Evolutionary conservation across 2,888 invertebrate species (phyloP).

Genomic region (Callinectes sapidus): DNA sequence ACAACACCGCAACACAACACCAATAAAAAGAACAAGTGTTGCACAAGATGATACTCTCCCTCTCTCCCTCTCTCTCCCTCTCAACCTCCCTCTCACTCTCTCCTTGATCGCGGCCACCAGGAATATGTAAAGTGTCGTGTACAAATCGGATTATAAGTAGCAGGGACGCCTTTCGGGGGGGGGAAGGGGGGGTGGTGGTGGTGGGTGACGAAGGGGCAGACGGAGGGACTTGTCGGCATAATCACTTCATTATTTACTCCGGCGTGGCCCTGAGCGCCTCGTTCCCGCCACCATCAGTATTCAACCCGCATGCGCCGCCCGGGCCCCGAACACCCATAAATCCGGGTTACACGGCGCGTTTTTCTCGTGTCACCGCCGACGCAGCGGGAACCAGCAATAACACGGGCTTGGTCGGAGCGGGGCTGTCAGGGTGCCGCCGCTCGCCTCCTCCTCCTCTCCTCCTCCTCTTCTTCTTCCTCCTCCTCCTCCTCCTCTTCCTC

Average conservation of each 20-base stretch:
- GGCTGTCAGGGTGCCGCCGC: slow-evolving; percentile 55
- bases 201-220: neutral
- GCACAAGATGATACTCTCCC: neutral
- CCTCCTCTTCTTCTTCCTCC: neutral
- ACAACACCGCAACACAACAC: neutral
- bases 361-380: slow-evolving; percentile 65
- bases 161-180: slow-evolving; percentile 11
- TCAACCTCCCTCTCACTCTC: neutral
- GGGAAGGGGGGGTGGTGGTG: neutral
- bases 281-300: slow-evolving; percentile 52
- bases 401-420: slow-evolving; percentile 59
- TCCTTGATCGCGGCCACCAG: neutral
- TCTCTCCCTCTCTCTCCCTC: neutral
- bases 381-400: slow-evolving; percentile 66
- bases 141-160: slow-evolving; percentile 36
- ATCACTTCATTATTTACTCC: slow-evolving; percentile 67
- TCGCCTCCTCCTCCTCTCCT: neutral
- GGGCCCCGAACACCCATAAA: slow-evolving; percentile 63
- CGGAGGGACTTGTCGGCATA: slow-evolving; percentile 60
- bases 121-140: neutral
- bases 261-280: slow-evolving; percentile 36
- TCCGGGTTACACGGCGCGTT: slow-evolving; percentile 68
- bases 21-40: slow-evolving; percentile 29
- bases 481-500: neutral
- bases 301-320: slow-evolving; percentile 51